Percentiles rank a stretch among this genome's conserved stretches.
Evolutionary conservation across 2,888 invertebrate species (phyloP).

Genomic region (Chloroclystis v-ata): DNA sequence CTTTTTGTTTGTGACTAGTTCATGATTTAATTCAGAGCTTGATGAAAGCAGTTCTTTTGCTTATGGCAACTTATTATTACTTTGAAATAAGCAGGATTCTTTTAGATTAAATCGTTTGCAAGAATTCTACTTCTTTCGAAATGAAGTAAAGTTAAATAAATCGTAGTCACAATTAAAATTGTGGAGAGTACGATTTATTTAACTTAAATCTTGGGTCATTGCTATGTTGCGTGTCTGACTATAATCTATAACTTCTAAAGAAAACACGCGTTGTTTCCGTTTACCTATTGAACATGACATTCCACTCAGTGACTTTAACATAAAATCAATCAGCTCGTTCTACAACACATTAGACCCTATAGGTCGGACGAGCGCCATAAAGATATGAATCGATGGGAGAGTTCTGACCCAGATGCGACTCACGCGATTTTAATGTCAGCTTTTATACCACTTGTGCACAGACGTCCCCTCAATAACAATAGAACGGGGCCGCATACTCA

Average conservation of each 20-base stretch:
- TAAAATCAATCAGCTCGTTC: slow-evolving; percentile 7
- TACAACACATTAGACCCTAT: slow-evolving; percentile 6
- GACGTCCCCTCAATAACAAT: slow-evolving; percentile 23
- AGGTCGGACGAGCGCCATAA: slow-evolving; percentile 11
- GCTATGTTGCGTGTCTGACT: too few species aligned
- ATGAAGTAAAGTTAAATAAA: too few species aligned
- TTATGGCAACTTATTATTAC: neutral
- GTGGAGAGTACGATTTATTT: too few species aligned
- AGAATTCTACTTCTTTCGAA: too few species aligned
- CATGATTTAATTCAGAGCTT: slow-evolving; percentile 7
- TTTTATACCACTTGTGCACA: slow-evolving; percentile 18
- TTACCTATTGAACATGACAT: neutral
- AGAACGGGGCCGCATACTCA: slow-evolving; percentile 21
- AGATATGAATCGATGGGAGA: slow-evolving; percentile 18
- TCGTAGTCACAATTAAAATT: neutral
- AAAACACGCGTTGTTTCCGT: neutral
- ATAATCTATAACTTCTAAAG: too few species aligned
- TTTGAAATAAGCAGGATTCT: too few species aligned
- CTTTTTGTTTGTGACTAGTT: slow-evolving; percentile 7
- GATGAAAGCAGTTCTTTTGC: neutral
- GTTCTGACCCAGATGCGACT: slow-evolving; percentile 20
- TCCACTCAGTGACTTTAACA: slow-evolving; percentile 2
- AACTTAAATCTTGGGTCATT: too few species aligned
- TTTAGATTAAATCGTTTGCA: too few species aligned
- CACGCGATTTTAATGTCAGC: slow-evolving; percentile 20